phyloP scores from a whole-genome alignment of 2,888 invertebrate genomes.

The Theretra japonica region DNA sequence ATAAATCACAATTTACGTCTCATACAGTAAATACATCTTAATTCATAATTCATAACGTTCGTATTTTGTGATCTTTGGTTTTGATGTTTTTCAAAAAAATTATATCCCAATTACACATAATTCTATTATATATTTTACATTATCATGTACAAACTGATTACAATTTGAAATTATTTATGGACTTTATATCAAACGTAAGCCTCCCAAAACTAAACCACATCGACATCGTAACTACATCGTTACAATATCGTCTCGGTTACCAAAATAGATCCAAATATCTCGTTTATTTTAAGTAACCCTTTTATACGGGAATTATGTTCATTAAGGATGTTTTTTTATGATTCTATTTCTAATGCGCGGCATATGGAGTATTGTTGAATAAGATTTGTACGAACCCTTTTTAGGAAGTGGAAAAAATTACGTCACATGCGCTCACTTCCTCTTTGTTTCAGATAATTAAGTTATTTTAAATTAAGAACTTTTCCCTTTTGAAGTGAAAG shows the following conservation, averaged over 20 bases:
- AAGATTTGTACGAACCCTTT: constrained; percentile 55
- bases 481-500: not conserved
- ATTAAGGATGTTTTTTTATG: constrained; percentile 78
- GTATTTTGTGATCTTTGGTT: no score
- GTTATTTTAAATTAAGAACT: constrained; percentile 21
- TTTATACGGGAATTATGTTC: constrained; percentile 82
- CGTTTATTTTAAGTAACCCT: constrained; percentile 81
- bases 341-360: constrained; percentile 69
- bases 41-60: no score
- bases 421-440: constrained; percentile 44
- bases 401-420: constrained; percentile 57
- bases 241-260: constrained; percentile 24
- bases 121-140: no score
- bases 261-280: constrained; percentile 57
- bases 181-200: not conserved
- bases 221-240: constrained; percentile 8
- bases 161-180: not conserved
- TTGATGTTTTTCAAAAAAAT: no score
- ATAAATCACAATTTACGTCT: no score
- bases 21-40: no score
- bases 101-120: no score
- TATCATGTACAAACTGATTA: no score
- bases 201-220: not conserved
- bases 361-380: constrained; percentile 63
- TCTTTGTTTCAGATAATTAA: constrained; percentile 42